These are phyloP conservation scores for Ammospiza nelsoni DNA, from an alignment of 2,113 vertebrate genomes.

Conservation along the genomic window DNA sequence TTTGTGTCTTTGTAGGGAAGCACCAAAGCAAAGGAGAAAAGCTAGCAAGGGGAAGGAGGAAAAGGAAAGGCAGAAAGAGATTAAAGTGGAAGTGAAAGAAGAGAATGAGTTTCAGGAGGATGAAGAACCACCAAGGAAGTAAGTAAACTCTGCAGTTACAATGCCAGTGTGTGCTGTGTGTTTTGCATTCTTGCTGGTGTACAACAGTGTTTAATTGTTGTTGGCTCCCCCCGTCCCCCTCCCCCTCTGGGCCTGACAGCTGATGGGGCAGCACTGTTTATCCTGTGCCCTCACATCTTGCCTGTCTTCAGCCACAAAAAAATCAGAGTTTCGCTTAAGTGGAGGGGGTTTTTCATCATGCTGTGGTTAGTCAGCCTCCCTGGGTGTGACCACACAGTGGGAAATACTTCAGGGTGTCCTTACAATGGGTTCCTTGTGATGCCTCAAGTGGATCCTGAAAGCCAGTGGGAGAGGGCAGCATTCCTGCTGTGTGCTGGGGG, in stretches of 20 bases:
- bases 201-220: background rate
- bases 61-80: constrained; percentile 80
- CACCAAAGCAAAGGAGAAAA: constrained; percentile 86
- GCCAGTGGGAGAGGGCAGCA: background rate
- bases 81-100: constrained; percentile 88
- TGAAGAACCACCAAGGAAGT: constrained; percentile 93
- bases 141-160: constrained; percentile 61
- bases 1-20: constrained; percentile 78
- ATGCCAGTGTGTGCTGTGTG: background rate
- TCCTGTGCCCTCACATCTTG: background rate
- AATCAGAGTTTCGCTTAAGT: background rate
- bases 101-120: constrained; percentile 86
- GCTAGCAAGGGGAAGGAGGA: constrained; percentile 85
- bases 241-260: background rate
- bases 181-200: background rate
- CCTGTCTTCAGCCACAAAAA: background rate
- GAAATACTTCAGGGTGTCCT: background rate
- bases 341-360: background rate
- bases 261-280: background rate
- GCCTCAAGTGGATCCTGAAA: background rate
- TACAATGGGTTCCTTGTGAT: background rate
- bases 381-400: background rate
- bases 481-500: background rate
- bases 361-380: background rate
- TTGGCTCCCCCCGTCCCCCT: background rate